These are phyloP conservation scores for Drosophila mayaguana DNA, from an alignment of 2,888 invertebrate genomes.

Conservation along the genomic window DNA sequence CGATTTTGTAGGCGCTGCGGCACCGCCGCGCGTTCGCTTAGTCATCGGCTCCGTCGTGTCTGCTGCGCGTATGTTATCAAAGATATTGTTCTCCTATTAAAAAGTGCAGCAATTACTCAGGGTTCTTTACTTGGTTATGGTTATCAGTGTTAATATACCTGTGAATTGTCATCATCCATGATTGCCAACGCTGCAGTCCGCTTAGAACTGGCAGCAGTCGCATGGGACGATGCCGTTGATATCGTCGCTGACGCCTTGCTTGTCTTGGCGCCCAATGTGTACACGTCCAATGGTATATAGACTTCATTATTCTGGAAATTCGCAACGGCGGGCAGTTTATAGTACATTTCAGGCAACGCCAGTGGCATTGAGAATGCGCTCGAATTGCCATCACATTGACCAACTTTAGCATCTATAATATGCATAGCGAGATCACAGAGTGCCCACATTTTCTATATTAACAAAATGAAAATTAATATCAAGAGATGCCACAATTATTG, in stretches of 20 bases:
- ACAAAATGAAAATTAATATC: constrained; percentile 5
- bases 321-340: constrained; percentile 90
- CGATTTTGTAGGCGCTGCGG: constrained; percentile 68
- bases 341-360: constrained; percentile 96
- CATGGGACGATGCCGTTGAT: constrained; percentile 43
- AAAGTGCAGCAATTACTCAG: not conserved
- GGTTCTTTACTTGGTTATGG: not conserved
- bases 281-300: constrained; percentile 91
- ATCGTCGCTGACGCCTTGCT: constrained; percentile 50
- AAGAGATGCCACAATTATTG: not conserved
- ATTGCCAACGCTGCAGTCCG: constrained; percentile 52
- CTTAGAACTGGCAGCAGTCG: constrained; percentile 44
- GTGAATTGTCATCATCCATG: constrained; percentile 65
- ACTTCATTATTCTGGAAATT: constrained; percentile 90
- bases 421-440: constrained; percentile 97
- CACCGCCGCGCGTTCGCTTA: constrained; percentile 76
- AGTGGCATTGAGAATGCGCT: constrained; percentile 95
- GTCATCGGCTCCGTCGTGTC: constrained; percentile 76
- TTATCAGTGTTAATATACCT: constrained; percentile 38
- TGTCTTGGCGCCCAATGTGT: constrained; percentile 66
- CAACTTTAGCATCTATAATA: constrained; percentile 94
- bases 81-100: constrained; percentile 70
- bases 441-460: constrained; percentile 95
- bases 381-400: constrained; percentile 90
- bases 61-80: constrained; percentile 75